These are phyloP conservation scores for Pinctada fucata DNA, from an alignment of 2,888 invertebrate species.

Conservation along the genomic window DNA sequence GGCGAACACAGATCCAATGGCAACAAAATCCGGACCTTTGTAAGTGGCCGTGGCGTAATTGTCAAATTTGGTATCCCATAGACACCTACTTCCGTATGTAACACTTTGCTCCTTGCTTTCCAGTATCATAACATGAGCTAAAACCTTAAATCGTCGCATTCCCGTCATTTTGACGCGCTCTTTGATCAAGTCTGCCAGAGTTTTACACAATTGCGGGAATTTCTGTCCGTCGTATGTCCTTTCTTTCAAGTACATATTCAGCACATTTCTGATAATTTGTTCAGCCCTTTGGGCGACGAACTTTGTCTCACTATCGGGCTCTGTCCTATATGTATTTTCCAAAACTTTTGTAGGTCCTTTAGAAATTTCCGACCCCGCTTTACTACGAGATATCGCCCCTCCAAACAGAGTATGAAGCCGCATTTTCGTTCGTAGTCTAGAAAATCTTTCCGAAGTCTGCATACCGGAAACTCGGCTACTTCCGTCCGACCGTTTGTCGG, in stretches of 20 bases:
- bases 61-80: conserved; percentile 62
- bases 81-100: conserved; percentile 59
- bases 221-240: conserved; percentile 61
- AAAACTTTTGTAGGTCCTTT: conserved; percentile 43
- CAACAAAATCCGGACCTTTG: conserved; percentile 57
- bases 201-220: conserved; percentile 61
- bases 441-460: conserved; percentile 42
- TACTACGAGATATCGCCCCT: conserved; percentile 48
- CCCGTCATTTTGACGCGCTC: conserved; percentile 63
- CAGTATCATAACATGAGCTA: conserved; percentile 60
- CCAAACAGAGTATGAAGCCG: conserved; percentile 54
- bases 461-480: conserved; percentile 42
- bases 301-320: conserved; percentile 48
- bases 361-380: conserved; percentile 45
- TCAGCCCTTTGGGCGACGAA: conserved; percentile 58
- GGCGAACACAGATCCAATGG: conserved; percentile 64
- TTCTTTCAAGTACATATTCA: conserved; percentile 59
- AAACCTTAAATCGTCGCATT: conserved; percentile 59
- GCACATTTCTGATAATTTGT: conserved; percentile 55
- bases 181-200: conserved; percentile 63
- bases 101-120: conserved; percentile 62
- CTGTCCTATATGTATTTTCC: conserved; percentile 63
- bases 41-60: conserved; percentile 62
- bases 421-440: conserved; percentile 46
- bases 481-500: conserved; percentile 37